Evolutionary conservation across 2,113 vertebrate genomes (phyloP).

Genomic region (Pimephales promelas): DNA sequence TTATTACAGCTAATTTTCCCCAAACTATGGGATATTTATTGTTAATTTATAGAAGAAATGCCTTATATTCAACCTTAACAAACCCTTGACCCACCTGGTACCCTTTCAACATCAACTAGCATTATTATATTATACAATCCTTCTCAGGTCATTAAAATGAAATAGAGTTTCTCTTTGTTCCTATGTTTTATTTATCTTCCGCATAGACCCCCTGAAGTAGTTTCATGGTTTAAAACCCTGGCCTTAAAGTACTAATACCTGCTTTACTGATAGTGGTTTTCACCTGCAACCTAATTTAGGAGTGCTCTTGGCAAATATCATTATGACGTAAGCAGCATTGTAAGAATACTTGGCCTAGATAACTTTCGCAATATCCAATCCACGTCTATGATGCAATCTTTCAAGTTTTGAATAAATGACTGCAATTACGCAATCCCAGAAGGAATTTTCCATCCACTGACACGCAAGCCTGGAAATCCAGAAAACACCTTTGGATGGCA

Average conservation of each 20-base stretch:
- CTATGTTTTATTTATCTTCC: neutral
- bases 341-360: slow-evolving; percentile 36
- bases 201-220: neutral
- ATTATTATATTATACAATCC: neutral
- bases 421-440: slow-evolving; percentile 46
- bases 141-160: no score
- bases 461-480: slow-evolving; percentile 48
- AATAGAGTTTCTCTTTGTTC: neutral
- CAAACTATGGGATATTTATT: neutral
- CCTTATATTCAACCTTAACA: neutral
- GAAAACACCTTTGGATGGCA: slow-evolving; percentile 53
- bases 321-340: slow-evolving; percentile 10
- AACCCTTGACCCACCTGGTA: neutral
- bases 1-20: neutral
- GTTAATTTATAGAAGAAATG: neutral
- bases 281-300: neutral
- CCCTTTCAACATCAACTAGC: neutral
- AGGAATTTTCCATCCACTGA: slow-evolving; percentile 58
- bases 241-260: neutral
- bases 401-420: slow-evolving; percentile 39
- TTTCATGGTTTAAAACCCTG: neutral
- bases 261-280: neutral
- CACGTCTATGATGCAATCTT: slow-evolving; percentile 34
- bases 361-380: slow-evolving; percentile 34
- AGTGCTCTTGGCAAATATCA: neutral